Conservation (phyloP, 2,888 invertebrate genomes). For the Rhodophaea formosa region DNA sequence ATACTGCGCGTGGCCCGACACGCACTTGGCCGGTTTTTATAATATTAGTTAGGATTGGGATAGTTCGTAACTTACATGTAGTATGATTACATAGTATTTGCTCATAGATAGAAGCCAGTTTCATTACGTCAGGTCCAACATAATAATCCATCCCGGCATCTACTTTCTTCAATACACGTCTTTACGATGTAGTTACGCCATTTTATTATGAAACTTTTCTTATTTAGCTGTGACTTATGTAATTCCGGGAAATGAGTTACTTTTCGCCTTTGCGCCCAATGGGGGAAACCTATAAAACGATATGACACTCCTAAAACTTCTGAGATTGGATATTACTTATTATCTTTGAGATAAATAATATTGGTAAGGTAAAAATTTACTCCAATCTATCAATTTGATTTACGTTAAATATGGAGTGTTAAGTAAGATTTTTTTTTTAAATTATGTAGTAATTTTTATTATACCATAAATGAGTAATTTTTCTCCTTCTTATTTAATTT, state of each 20-base stretch:
- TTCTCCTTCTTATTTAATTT: too few species aligned
- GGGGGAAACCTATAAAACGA: constrained; percentile 8
- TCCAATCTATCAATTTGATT: background rate
- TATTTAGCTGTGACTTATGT: constrained; percentile 18
- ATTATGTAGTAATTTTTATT: too few species aligned
- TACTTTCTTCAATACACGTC: constrained; percentile 10
- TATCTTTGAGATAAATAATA: background rate
- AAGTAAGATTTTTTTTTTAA: too few species aligned
- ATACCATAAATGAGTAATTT: too few species aligned
- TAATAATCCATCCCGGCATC: constrained; percentile 2
- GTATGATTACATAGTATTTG: background rate
- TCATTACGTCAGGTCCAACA: constrained; percentile 5
- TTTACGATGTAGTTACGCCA: constrained; percentile 15
- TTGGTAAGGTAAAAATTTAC: background rate
- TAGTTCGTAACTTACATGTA: too few species aligned
- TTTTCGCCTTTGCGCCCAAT: constrained; percentile 10
- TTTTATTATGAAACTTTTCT: constrained; percentile 18
- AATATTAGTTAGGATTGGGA: too few species aligned
- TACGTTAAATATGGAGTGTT: too few species aligned
- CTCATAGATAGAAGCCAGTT: background rate
- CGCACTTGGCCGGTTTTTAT: too few species aligned
- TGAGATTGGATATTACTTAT: constrained; percentile 15
- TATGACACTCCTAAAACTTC: constrained; percentile 2
- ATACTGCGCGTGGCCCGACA: too few species aligned
- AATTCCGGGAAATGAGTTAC: constrained; percentile 15